A percentile compares a stretch with the other conserved stretches of the same genome.
Conservation (phyloP, 1,140 invertebrate genomes). For the Ceratoteleas bidentatus region DNA sequence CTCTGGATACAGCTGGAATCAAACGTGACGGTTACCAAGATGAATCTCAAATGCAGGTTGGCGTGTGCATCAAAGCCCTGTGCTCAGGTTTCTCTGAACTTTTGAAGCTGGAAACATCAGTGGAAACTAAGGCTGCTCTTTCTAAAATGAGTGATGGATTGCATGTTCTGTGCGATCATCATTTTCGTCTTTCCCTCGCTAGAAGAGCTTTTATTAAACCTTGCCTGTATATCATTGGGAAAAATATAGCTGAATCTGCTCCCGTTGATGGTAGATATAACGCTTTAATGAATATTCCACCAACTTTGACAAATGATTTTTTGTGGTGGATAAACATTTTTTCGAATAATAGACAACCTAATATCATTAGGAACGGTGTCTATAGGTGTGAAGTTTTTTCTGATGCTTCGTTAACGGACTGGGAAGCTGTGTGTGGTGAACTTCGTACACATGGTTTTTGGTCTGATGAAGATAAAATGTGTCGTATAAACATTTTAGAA, state of each 20-base stretch:
- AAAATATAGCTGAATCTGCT: constrained; percentile 14
- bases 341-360: background rate
- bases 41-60: constrained; percentile 7
- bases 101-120: background rate
- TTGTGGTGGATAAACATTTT: constrained; percentile 17
- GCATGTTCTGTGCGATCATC: constrained; percentile 4
- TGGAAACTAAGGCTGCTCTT: background rate
- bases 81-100: constrained; percentile 8
- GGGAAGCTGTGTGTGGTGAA: background rate
- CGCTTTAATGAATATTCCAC: background rate
- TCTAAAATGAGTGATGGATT: constrained; percentile 4
- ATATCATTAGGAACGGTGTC: background rate
- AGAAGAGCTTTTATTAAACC: constrained; percentile 19
- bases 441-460: constrained; percentile 4
- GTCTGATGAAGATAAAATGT: constrained; percentile 1
- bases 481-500: background rate
- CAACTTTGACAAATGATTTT: constrained; percentile 1
- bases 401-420: constrained; percentile 7
- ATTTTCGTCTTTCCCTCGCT: constrained; percentile 10
- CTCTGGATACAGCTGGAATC: background rate
- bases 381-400: constrained; percentile 15
- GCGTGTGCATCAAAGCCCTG: background rate
- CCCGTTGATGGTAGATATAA: constrained; percentile 5
- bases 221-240: constrained; percentile 4
- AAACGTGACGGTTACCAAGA: constrained; percentile 16